Base-by-base conservation (phyloP, 1,140 invertebrate species). In the Scaptomyza graminum region DNA sequence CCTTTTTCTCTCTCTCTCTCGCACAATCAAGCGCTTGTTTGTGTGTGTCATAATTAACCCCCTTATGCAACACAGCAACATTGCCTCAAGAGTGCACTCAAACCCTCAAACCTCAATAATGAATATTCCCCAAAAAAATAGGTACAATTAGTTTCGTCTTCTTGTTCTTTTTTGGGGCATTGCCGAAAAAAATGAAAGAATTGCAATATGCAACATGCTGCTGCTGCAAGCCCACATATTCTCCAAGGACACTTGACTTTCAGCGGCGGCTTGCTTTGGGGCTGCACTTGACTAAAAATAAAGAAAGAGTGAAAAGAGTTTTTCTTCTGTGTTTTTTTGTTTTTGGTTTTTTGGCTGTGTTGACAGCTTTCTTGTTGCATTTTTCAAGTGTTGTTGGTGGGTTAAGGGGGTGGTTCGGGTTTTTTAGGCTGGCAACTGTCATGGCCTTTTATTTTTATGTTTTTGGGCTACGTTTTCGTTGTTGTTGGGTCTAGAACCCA, bases 161-260 rank as follows among this genome's bases (percentile, higher is more conserved):
- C 55, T 44, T 57, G 25, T 73, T 44, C 34, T 79, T 75, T 78
- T 76, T 68, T 63, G 60, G 51, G 51, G 71, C 57, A 75, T 67
- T 74, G 82, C 83, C 83, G 57, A 88, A 87, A 85, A 81, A 85
- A 88, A 88, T 88, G 76, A 88, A 88, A 88, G 76, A 88, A 88
- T 83, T 88, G 83, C 83, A 88, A 88, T 68, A 79, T 88, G 79
- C 79, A 83, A 51, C 65, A 61, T 62, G 65, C 67, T 16, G 18
- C 67, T 16, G 18, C 18, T 22, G 15, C 56, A 57, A 54, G 60
- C 59, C 67, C 67, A 76, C 62, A 88, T 88, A 83, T 88, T 88
- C 83, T 88, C 83, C 61, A 68, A 88, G 83, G 83, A 88, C 83
- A 83, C 83, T 88, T 88, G 79, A 88, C 83, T 89, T 82, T 73